Base-by-base conservation (phyloP, 2,888 invertebrate genomes). In the Pristionchus fissidentatus region DNA sequence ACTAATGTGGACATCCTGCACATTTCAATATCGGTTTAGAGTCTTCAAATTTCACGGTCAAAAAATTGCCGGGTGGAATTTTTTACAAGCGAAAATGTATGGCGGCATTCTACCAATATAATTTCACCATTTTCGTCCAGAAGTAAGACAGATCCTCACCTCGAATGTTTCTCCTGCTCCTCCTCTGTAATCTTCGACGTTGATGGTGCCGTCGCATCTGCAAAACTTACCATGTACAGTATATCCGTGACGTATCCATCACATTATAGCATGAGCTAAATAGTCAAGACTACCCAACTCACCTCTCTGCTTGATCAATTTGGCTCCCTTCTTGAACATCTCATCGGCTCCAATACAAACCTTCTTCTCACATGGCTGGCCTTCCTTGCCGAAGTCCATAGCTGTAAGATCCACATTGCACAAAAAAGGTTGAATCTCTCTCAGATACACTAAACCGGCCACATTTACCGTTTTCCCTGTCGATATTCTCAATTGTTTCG, bases 261-360 rank as follows among this genome's bases (percentile, higher is more conserved):
- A n/a, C n/a, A n/a, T n/a, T n/a, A 15, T 49, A 19, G 10, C 49
- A 49, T 49, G 49, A 49, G 49, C 13, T 19, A 49, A 49, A 49
- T 49, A n/a, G n/a, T n/a, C n/a, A n/a, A n/a, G n/a, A n/a, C 13
- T 32, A 13, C 13, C 78, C 13, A 1, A 77, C 79, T 43, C 13
- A 46, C 46, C 81, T 66, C 66, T 60, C 49, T 81, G 26, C 35
- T 83, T 70, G 7, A 73, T 46, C 52, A 83, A 29, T 41, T 83
- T 70, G 60, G 35, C 35, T 26, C 83, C 83, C 73, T 83, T 83
- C 83, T 83, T 83, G 52, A 83, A 83, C 15, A 83, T 60, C 52
- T 83, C 83, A n/a, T 83, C 83, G 29, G 83, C 83, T 2, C 83
- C 83, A 1, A 83, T 19, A 38, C 83, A 83, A 7, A 83, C 83